Base-by-base conservation (phyloP, 2,113 vertebrate species). In the Paradisaea rubra region DNA sequence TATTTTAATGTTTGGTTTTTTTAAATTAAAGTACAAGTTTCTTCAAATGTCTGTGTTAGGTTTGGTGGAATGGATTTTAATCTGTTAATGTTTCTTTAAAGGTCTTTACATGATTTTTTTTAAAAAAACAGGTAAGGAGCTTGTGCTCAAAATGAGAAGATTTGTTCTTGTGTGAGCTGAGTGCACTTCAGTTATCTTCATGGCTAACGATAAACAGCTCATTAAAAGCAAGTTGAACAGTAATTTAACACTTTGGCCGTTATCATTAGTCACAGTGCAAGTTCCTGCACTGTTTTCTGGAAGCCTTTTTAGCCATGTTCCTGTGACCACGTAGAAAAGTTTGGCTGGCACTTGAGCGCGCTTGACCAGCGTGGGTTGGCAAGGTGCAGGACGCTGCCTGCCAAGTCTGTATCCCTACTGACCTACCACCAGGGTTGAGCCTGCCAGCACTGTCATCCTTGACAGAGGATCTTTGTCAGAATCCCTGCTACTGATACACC, bases 391-490 rank as follows among this genome's bases (percentile, higher is more conserved):
- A 1, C 0, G 1, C 37, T 4, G 84, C 56, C 84, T 97, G 97
- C 96, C 96, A 97, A 92, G 88, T 73, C 83, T 71, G 15, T 60
- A 78, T 96, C 88, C 94, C 94, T 74, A 2, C 88, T 96, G 96
- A 94, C 88, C 95, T 85, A 83, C 88, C 90, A 94, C 74, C 93
- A 79, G 89, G 86, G 86, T 17, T 94, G 86, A 79, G 94, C 91
- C 86, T 95, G 93, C 96, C 90, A 94, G 90, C 88, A 44, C 95
- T 95, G 94, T 91, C 95, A 95, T 88, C 93, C 90, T 59, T 84
- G 84, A 96, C 95, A 96, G 94, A 97, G 93, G 91, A 96, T 86
- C 95, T 97, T 97, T 96, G 93, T 96, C 95, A 91, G 50, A 72
- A 33, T 64, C 33, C 47, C 95, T 96, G 96, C 93, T 79, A 72